Conservation (phyloP, 2,888 invertebrate genomes). For the Amiota communis region DNA sequence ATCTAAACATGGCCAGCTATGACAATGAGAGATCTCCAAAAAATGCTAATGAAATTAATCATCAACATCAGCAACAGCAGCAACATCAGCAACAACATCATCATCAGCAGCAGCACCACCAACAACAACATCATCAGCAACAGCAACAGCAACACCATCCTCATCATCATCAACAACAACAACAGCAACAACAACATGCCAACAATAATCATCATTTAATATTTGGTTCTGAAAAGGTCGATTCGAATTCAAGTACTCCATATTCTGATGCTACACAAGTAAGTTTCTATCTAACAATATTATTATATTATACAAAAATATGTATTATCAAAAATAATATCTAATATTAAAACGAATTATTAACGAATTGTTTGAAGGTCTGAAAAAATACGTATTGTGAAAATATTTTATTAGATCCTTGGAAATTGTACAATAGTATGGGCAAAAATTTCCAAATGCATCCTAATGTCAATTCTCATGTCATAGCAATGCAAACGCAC, state of each 20-base stretch:
- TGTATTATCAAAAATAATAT: slow-evolving; percentile 25
- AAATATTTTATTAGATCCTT: no score
- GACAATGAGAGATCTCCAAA: slow-evolving; percentile 52
- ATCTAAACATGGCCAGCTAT: slow-evolving; percentile 5
- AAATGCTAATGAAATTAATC: slow-evolving; percentile 31
- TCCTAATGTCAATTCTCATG: neutral
- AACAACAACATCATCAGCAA: slow-evolving; percentile 30
- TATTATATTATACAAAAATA: neutral
- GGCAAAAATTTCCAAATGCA: neutral
- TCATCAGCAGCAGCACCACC: neutral
- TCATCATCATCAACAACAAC: neutral
- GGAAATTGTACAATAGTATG: no score
- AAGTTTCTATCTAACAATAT: slow-evolving; percentile 71
- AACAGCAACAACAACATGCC: slow-evolving; percentile 30
- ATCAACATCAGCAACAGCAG: slow-evolving; percentile 13
- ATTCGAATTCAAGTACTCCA: slow-evolving; percentile 92
- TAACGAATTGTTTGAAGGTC: neutral
- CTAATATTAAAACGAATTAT: neutral
- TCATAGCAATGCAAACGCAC: no score
- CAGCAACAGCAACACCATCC: slow-evolving; percentile 21
- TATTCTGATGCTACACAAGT: slow-evolving; percentile 99
- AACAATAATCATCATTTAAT: slow-evolving; percentile 72
- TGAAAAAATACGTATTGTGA: no score
- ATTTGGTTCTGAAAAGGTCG: slow-evolving; percentile 93
- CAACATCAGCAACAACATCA: neutral